Evolutionary conservation across 1,140 invertebrate species (phyloP), one percentile per base, ranked within the genome.

Genomic region (Mercenaria mercenaria): DNA sequence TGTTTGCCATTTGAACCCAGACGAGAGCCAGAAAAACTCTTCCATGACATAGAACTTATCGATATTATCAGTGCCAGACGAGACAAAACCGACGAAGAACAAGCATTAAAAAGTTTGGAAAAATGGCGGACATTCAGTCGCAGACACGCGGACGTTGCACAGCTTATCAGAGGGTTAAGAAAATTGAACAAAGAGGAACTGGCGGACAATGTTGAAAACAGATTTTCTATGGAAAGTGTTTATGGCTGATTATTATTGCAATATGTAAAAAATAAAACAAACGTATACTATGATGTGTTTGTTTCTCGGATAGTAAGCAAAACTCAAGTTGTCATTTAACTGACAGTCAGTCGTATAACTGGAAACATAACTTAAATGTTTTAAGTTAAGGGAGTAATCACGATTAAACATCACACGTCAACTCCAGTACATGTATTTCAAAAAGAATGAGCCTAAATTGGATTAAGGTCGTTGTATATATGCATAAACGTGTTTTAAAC

Each of bases 111-210:
- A 61, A 56, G 67, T 43, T 76, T 89, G 61, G 88, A 89, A 83
- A 89, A 89, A 77, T 89, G 88, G 88, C 64, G 88, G 80, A 83
- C 81, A 23, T 89, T 89, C 83, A 89, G 79, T 39, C 26, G 88
- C 20, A 56, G 32, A 64, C 41, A 74, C 23, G 79, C 79, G 3
- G 88, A 89, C 39, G 81, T 89, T 13, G 50, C 80, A 11, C 80
- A 82, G 41, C 34, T 89, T 26, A 84, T 89, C 32, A 67, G 88
- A 4, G 81, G 88, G 20, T 37, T 89, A 15, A 64, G 88, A 32
- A 83, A 64, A 82, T 56, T 89, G 41, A 74, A 83, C 23, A 89
- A 89, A 61, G 64, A 52, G 41, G 88, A 89, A 29, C 41, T 89
- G 13, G 88, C 88, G 26, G 80, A 89, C 39, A 89, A 89, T 29